Percentiles rank a stretch among this genome's conserved stretches.
Conservation (phyloP, 2,888 invertebrate genomes). For the Prostheceraeus crozeri region DNA sequence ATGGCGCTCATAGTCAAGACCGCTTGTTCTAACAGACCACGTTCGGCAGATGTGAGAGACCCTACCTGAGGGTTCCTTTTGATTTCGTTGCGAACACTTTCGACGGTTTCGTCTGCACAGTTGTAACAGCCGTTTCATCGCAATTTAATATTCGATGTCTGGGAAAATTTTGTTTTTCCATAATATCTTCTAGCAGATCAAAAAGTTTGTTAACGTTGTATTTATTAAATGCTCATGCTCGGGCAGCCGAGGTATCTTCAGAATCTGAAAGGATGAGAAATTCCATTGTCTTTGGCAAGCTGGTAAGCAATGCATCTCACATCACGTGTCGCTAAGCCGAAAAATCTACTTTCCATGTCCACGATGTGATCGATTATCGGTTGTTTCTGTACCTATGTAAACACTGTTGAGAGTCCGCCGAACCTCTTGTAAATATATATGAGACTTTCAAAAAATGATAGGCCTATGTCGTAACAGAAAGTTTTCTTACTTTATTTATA, state of each 20-base stretch:
- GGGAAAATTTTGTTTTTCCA: background rate
- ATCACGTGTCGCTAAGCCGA: background rate
- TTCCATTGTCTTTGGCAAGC: conserved; percentile 7
- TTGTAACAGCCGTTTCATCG: conserved; percentile 12
- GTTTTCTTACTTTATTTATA: background rate
- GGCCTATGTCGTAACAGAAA: too few species aligned
- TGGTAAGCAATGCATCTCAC: background rate
- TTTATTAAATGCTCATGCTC: conserved; percentile 11
- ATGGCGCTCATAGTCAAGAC: background rate
- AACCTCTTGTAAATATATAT: too few species aligned
- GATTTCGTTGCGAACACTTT: conserved; percentile 7
- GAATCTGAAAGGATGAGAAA: background rate
- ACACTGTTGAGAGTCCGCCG: conserved; percentile 17
- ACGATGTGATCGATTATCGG: conserved; percentile 13
- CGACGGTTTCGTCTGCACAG: conserved; percentile 1
- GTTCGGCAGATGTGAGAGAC: conserved; percentile 1
- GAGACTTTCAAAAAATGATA: too few species aligned
- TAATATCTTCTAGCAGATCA: conserved; percentile 7
- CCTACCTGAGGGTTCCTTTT: background rate
- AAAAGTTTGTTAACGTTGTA: conserved; percentile 12
- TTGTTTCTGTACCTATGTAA: conserved; percentile 21
- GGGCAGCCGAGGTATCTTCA: background rate
- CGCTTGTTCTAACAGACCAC: background rate
- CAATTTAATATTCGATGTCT: conserved; percentile 1
- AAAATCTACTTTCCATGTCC: conserved; percentile 10